Evolutionary conservation across 1,140 invertebrate species (phyloP).

Genomic region (Bombus cullumanus): DNA sequence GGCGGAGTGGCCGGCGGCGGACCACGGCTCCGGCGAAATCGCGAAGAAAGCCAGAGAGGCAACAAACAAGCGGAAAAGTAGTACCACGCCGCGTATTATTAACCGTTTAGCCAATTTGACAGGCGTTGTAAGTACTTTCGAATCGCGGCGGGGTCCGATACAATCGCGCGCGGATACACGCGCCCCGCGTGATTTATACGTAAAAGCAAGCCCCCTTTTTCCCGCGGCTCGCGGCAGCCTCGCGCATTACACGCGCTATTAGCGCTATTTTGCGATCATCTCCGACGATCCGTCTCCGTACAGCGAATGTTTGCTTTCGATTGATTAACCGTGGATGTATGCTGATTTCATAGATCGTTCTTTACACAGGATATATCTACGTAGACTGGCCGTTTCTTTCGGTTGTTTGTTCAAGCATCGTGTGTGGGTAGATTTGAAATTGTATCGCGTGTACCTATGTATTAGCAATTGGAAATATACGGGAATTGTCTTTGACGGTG

Average conservation of each 20-base stretch:
- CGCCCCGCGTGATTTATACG: constrained; percentile 17
- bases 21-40: constrained; percentile 51
- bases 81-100: constrained; percentile 53
- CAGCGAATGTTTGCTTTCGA: background rate
- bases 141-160: constrained; percentile 17
- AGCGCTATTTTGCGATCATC: background rate
- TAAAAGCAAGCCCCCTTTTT: constrained; percentile 12
- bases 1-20: constrained; percentile 45
- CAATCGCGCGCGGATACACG: constrained; percentile 16
- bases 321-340: background rate
- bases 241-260: constrained; percentile 22
- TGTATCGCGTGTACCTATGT: too few relatives aligned
- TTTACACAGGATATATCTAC: background rate
- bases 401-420: too few relatives aligned
- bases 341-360: background rate
- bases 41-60: constrained; percentile 56
- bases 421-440: too few relatives aligned
- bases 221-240: background rate
- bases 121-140: constrained; percentile 49
- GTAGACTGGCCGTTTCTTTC: too few relatives aligned
- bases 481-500: too few relatives aligned
- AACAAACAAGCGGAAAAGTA: constrained; percentile 52
- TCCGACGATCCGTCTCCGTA: background rate
- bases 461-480: too few relatives aligned
- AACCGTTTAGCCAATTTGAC: constrained; percentile 62